Conservation (phyloP, 2,888 invertebrate genomes). For the Tetragnatha montana region DNA sequence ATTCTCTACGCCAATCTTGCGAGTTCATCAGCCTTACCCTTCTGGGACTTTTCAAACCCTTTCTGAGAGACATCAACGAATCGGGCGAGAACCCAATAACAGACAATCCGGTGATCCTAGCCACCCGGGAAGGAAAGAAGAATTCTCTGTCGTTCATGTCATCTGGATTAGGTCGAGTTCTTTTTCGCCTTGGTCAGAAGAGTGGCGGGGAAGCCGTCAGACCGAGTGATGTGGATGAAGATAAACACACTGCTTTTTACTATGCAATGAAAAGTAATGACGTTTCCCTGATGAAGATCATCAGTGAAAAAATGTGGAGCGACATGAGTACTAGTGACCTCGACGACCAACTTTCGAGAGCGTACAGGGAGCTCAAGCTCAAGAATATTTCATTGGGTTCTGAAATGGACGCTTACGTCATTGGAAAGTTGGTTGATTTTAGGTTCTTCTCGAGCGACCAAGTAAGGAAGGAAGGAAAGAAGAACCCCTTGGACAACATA, state of each 20-base stretch:
- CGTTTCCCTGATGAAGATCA: slow-evolving; percentile 16
- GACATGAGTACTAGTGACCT: background rate
- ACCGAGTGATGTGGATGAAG: slow-evolving; percentile 16
- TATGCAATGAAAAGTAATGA: slow-evolving; percentile 31
- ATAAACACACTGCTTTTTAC: slow-evolving; percentile 39
- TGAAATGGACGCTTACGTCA: slow-evolving; percentile 19
- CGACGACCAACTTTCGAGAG: slow-evolving; percentile 35
- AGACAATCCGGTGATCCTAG: background rate
- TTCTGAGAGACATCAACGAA: background rate
- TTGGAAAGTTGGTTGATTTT: background rate
- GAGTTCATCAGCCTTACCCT: too few relatives aligned
- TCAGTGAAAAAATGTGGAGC: slow-evolving; percentile 31
- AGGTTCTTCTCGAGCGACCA: background rate
- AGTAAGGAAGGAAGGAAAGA: background rate
- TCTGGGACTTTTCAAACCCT: too few relatives aligned
- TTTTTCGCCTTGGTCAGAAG: background rate
- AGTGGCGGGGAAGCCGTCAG: background rate
- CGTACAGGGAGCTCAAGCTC: slow-evolving; percentile 29
- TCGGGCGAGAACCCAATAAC: background rate
- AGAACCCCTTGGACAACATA: background rate
- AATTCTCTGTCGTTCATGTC: background rate
- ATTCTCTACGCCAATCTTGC: too few relatives aligned
- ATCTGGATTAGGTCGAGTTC: background rate
- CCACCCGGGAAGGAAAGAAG: background rate
- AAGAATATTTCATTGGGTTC: slow-evolving; percentile 7